Evolutionary conservation across 2,888 invertebrate species (phyloP).

Genomic region (Lycophotia porphyrea): DNA sequence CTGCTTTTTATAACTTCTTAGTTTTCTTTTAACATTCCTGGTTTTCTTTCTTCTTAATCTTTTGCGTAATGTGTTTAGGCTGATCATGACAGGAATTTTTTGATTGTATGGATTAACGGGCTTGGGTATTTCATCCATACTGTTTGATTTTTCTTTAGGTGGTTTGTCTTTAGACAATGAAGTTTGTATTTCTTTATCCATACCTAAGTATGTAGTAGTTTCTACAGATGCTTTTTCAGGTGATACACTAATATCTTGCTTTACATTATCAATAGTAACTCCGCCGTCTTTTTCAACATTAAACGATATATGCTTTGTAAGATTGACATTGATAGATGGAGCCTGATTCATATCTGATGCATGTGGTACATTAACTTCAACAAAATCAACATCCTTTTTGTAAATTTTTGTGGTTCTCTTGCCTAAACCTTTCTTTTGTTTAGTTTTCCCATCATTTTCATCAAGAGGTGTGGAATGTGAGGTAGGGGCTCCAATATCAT

Average conservation of each 20-base stretch:
- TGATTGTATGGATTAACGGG: conserved; percentile 61
- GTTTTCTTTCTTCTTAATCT: conserved; percentile 77
- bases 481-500: conserved; percentile 84
- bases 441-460: conserved; percentile 75
- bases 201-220: conserved; percentile 67
- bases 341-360: conserved; percentile 70
- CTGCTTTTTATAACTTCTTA: conserved; percentile 72
- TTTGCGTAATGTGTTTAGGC: conserved; percentile 81
- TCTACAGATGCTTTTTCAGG: conserved; percentile 76
- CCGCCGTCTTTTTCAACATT: conserved; percentile 85
- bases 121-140: conserved; percentile 50
- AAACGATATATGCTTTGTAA: conserved; percentile 87
- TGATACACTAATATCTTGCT: conserved; percentile 76
- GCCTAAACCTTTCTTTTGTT: conserved; percentile 76
- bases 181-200: conserved; percentile 86
- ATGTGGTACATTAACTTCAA: conserved; percentile 83
- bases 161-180: conserved; percentile 67
- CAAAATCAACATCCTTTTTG: conserved; percentile 82
- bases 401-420: conserved; percentile 83
- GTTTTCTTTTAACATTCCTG: conserved; percentile 71
- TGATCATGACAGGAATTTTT: conserved; percentile 81
- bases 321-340: conserved; percentile 84
- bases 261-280: conserved; percentile 77
- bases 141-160: conserved; percentile 45
- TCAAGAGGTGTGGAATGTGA: conserved; percentile 90